These are phyloP conservation scores for Heloderma charlesbogerti DNA, from an alignment of 2,113 vertebrate species.

Conservation along the genomic window DNA sequence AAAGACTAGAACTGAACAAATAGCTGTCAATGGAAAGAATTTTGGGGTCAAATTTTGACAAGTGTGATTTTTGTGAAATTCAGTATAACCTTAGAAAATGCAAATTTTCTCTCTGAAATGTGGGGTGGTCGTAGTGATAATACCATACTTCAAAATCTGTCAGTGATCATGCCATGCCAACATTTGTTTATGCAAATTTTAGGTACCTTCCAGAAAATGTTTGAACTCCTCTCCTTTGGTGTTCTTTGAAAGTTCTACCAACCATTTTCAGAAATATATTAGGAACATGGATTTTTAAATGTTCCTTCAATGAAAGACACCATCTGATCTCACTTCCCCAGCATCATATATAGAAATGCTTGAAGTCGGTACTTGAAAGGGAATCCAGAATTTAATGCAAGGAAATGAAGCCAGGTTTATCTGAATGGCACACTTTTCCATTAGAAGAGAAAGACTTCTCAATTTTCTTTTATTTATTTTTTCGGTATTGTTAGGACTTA, in stretches of 20 bases:
- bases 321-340: background rate
- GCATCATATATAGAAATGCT: conserved; percentile 25
- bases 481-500: conserved; percentile 63
- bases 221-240: background rate
- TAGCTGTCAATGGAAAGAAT: background rate
- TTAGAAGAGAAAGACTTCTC: conserved; percentile 49
- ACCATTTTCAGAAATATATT: background rate
- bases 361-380: conserved; percentile 49
- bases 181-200: background rate
- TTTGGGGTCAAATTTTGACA: background rate
- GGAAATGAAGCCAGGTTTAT: conserved; percentile 38
- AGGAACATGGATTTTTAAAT: background rate
- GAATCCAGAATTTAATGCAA: conserved; percentile 37
- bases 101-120: background rate
- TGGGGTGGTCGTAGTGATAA: background rate
- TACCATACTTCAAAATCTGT: background rate
- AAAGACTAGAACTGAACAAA: background rate
- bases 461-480: conserved; percentile 66
- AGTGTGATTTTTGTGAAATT: background rate
- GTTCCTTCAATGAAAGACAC: background rate
- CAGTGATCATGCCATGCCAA: background rate
- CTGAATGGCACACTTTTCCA: conserved; percentile 51
- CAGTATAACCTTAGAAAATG: background rate
- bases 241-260: background rate
- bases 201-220: background rate